phyloP scores from a whole-genome alignment of 1,140 invertebrate species.

The roundworm (Caenorhabditis elegans) region DNA sequence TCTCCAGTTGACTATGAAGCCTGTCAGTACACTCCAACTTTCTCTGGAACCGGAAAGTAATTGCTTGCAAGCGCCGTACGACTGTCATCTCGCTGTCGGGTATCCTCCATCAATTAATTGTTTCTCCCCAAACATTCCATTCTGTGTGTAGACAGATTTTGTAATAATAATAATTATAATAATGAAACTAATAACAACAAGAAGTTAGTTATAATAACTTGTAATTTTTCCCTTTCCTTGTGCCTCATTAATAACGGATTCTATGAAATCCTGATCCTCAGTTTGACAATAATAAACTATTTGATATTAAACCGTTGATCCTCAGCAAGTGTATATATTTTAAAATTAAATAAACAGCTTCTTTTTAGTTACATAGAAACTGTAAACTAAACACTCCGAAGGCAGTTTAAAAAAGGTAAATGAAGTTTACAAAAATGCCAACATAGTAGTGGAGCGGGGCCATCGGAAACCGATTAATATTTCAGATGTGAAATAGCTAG shows the following conservation, averaged over 20 bases:
- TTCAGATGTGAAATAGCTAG: too few relatives aligned
- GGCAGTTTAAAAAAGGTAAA: too few relatives aligned
- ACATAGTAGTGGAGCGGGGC: too few relatives aligned
- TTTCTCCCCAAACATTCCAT: not conserved
- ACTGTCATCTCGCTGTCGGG: conserved; percentile 12
- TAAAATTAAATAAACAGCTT: too few relatives aligned
- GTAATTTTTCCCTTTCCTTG: too few relatives aligned
- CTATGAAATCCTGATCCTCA: not conserved
- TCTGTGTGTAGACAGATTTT: not conserved
- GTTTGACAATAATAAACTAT: not conserved
- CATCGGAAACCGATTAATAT: too few relatives aligned
- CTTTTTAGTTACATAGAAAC: too few relatives aligned
- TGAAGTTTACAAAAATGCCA: too few relatives aligned
- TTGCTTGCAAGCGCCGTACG: not conserved
- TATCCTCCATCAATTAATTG: not conserved
- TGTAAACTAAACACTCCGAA: too few relatives aligned
- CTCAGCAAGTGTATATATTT: too few relatives aligned
- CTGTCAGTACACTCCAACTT: conserved; percentile 66
- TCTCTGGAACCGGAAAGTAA: conserved; percentile 65
- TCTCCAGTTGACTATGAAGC: conserved; percentile 66
- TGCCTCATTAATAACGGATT: not conserved
- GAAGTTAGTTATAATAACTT: not conserved
- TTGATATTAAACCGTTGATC: not conserved
- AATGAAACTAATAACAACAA: conserved; percentile 15
- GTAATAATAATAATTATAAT: conserved; percentile 2